Conservation (phyloP, 2,797 vertebrate genomes). For the Salarias fasciatus region DNA sequence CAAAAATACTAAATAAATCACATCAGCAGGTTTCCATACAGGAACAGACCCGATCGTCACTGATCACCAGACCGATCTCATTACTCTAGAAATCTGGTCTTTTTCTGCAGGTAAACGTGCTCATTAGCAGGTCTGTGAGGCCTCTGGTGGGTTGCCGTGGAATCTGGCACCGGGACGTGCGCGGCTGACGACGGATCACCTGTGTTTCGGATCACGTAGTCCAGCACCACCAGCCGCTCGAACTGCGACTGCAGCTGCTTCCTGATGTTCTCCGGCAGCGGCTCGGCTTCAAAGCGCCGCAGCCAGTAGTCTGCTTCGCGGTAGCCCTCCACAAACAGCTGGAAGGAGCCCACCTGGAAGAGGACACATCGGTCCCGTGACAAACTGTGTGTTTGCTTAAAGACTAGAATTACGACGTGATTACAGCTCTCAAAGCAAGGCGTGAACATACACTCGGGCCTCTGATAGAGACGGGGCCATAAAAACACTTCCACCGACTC, state of each 20-base stretch:
- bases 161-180: too few relatives aligned
- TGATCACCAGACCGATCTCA: too few relatives aligned
- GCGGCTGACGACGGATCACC: constrained; percentile 73
- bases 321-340: constrained; percentile 96
- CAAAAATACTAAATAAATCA: too few relatives aligned
- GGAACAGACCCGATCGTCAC: too few relatives aligned
- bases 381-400: neutral
- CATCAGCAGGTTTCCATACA: too few relatives aligned
- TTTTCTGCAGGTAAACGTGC: too few relatives aligned
- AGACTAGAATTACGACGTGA: neutral
- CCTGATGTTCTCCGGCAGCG: constrained; percentile 95
- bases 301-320: constrained; percentile 97
- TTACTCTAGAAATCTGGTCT: too few relatives aligned
- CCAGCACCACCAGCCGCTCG: constrained; percentile 94
- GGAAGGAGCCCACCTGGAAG: constrained; percentile 95
- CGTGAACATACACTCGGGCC: neutral
- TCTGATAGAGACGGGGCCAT: neutral
- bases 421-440: neutral
- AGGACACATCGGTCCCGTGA: neutral
- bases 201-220: constrained; percentile 98
- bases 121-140: too few relatives aligned
- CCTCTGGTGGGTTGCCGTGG: too few relatives aligned
- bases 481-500: constrained; percentile 16
- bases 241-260: constrained; percentile 98
- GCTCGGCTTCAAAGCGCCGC: constrained; percentile 95